Base-by-base conservation (phyloP, 2,113 vertebrate genomes). In the Empidonax traillii region DNA sequence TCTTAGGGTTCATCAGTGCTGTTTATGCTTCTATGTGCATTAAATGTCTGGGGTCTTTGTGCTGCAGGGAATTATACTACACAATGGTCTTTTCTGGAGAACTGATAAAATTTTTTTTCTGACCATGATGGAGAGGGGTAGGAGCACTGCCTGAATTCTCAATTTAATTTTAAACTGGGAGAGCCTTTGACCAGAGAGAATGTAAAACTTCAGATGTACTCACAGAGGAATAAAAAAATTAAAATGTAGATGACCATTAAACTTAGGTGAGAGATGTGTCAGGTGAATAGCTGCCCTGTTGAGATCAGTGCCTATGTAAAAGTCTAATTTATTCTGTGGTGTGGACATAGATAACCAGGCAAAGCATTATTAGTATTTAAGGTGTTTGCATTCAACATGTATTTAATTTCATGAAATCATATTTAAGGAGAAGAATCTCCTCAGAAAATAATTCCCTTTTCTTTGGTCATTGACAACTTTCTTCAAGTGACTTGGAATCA, bases 1-100 rank as follows among this genome's bases (percentile, higher is more conserved):
- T 58, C 39, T 82, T 1, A 5, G n/a, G 19, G 28, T 62, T 69
- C 51, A 13, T 58, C 37, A 56, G 24, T 66, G 28, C 19, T 55
- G 0, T 41, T 47, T 1, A 1, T 79, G 6, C 16, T 33, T 56
- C 21, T 19, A 31, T 77, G 17, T 66, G 37, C 3, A 0, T 52
- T 44, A 43, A 18, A 15, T 51, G 22, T 80, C 51, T 52, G 41
- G 18, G 41, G 13, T 61, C 37, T 92, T 81, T 30, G 28, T 69
- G 44, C 44, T 84, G 27, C 23, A 49, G 27, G n/a, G 39, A 77
- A 68, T 56, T 55, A 16, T 23, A 10, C 25, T 73, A 22, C 21
- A 37, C 31, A 25, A 4, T n/a, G 10, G 3, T 65, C 23, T 30
- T 8, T 52, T 63, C 58, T 86, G 18, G 23, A 63, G 33, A 93